These are phyloP conservation scores for Melanophora roralis DNA, from an alignment of 2,888 invertebrate species.

Conservation along the genomic window DNA sequence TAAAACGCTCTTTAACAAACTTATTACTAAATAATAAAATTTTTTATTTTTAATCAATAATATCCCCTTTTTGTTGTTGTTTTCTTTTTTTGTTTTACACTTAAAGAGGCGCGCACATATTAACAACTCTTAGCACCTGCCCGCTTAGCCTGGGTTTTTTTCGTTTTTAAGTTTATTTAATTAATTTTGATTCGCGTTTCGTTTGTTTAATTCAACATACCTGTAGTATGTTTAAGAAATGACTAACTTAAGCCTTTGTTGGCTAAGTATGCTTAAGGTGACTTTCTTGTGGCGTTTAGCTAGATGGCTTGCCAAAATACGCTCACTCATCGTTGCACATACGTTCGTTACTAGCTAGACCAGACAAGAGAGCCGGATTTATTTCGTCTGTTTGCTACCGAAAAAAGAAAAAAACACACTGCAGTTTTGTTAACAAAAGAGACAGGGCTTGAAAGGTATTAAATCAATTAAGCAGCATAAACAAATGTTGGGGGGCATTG, in stretches of 20 bases:
- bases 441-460: not conserved
- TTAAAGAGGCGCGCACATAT: not conserved
- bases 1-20: not conserved
- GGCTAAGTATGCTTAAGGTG: slow-evolving; percentile 34
- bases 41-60: slow-evolving; percentile 3
- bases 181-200: not conserved
- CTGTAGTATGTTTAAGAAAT: slow-evolving; percentile 47
- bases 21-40: not conserved
- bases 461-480: not conserved
- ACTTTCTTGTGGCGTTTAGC: slow-evolving; percentile 16
- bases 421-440: slow-evolving; percentile 1
- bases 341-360: slow-evolving; percentile 4
- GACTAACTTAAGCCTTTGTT: slow-evolving; percentile 44
- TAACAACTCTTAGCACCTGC: slow-evolving; percentile 19
- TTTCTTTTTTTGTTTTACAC: not conserved
- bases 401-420: not conserved
- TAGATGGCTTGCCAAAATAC: slow-evolving; percentile 44
- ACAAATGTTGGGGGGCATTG: too few relatives aligned
- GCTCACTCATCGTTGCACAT: slow-evolving; percentile 22
- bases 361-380: slow-evolving; percentile 20
- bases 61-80: slow-evolving; percentile 1
- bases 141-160: not conserved
- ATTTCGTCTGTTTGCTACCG: not conserved
- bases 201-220: slow-evolving; percentile 27
- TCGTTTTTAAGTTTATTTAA: not conserved